Evolutionary conservation across 2,797 vertebrate genomes (phyloP).

Genomic region (Ceryle rudis): DNA sequence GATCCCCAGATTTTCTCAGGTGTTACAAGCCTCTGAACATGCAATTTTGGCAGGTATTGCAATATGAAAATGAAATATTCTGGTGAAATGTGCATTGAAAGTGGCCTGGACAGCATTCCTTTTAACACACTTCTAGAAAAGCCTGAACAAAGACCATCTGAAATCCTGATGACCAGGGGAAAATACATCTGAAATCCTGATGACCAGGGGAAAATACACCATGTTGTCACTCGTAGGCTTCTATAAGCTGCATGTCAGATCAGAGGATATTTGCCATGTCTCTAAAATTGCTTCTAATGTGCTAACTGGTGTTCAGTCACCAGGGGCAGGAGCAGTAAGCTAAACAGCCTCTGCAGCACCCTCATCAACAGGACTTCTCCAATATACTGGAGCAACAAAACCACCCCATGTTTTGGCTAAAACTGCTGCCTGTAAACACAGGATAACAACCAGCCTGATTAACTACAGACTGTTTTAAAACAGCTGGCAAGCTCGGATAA

Average conservation of each 20-base stretch:
- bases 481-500: constrained; percentile 31
- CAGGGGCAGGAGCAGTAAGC: background rate
- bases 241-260: background rate
- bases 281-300: background rate
- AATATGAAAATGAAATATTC: background rate
- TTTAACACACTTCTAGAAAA: background rate
- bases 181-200: background rate
- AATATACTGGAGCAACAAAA: background rate
- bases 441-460: background rate
- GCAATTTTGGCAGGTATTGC: background rate
- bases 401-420: background rate
- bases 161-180: background rate
- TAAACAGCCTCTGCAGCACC: background rate
- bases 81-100: background rate
- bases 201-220: background rate
- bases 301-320: background rate
- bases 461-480: background rate
- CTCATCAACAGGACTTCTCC: background rate
- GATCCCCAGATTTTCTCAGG: background rate
- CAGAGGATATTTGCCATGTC: background rate
- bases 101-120: background rate
- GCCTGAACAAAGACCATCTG: background rate
- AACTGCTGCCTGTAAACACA: background rate
- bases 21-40: background rate
- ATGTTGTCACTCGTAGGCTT: background rate